Evolutionary conservation across 2,888 invertebrate genomes (phyloP).

Genomic region (Eudasyphora cyanicolor): DNA sequence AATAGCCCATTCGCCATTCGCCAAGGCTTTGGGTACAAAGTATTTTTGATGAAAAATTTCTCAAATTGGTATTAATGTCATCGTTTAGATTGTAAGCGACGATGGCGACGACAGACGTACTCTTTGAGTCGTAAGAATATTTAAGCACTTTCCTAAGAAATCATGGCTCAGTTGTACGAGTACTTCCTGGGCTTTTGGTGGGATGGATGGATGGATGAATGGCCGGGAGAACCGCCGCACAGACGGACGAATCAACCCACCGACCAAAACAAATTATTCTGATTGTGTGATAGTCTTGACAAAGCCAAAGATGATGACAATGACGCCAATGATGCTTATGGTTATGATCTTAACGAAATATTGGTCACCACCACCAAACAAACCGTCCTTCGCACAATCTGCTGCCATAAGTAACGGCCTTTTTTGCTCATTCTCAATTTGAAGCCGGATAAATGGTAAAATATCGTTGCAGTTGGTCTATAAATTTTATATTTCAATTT

Average conservation of each 20-base stretch:
- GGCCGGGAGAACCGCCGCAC: not conserved
- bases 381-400: not conserved
- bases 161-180: not conserved
- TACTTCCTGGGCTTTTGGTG: not conserved
- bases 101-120: not conserved
- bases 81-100: constrained; percentile 18
- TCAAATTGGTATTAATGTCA: constrained; percentile 50
- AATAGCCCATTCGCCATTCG: not conserved
- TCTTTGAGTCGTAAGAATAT: not conserved
- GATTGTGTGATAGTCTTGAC: not conserved
- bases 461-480: constrained; percentile 54
- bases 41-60: constrained; percentile 55
- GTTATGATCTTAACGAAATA: constrained; percentile 60
- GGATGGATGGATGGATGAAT: not conserved
- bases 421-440: constrained; percentile 15
- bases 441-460: constrained; percentile 26
- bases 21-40: constrained; percentile 5
- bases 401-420: constrained; percentile 7
- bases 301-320: not conserved
- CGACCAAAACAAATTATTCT: not conserved
- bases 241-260: not conserved
- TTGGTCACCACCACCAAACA: constrained; percentile 50
- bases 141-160: constrained; percentile 35
- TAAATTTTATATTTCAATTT: constrained; percentile 65
- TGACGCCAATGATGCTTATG: constrained; percentile 32